These are phyloP conservation scores for Spisula solida DNA, from an alignment of 2,888 invertebrate species.

Conservation along the genomic window DNA sequence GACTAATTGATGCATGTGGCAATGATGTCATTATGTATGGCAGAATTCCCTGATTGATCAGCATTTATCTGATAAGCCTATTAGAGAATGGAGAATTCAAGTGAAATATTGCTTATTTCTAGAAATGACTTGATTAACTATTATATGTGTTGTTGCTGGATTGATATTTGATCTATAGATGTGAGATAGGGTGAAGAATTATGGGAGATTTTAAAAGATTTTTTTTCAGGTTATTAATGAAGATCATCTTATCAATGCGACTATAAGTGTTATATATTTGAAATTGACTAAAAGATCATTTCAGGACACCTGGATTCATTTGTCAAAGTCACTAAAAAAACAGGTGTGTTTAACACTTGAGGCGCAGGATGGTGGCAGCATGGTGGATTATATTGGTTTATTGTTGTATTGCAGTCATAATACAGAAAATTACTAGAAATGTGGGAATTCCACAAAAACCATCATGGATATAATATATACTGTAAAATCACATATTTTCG, in stretches of 20 bases:
- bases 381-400: no score
- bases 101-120: constrained; percentile 58
- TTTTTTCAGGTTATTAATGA: constrained; percentile 53
- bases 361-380: no score
- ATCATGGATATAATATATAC: no score
- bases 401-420: no score
- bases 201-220: constrained; percentile 28
- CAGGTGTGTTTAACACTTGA: background rate
- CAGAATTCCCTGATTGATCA: constrained; percentile 36
- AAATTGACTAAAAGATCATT: constrained; percentile 36
- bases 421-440: no score
- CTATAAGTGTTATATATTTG: constrained; percentile 61
- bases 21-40: constrained; percentile 31
- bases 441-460: no score
- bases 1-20: constrained; percentile 58
- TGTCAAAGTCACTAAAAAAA: background rate
- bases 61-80: constrained; percentile 56
- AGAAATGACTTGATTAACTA: constrained; percentile 56
- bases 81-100: constrained; percentile 43
- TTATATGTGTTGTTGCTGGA: constrained; percentile 41
- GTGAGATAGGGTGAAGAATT: constrained; percentile 48
- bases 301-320: constrained; percentile 58
- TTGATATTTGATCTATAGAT: constrained; percentile 65
- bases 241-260: constrained; percentile 50
- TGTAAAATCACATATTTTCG: no score